Evolutionary conservation across 1,140 invertebrate genomes (phyloP).

Genomic region (Anthonomus grandis): DNA sequence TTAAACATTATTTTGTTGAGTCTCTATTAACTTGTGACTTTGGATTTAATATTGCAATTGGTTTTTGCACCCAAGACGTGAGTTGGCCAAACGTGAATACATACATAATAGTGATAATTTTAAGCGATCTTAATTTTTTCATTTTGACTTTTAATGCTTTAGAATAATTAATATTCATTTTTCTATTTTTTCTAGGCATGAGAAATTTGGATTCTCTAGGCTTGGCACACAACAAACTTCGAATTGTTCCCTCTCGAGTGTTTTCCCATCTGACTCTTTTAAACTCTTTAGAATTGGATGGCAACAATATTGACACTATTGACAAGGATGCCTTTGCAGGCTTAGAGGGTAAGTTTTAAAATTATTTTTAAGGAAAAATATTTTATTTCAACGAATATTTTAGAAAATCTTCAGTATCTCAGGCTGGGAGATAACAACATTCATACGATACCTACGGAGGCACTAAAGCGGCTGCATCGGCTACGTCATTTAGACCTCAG

Average conservation of each 20-base stretch:
- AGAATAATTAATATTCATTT: neutral
- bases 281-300: conserved; percentile 82
- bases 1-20: no score
- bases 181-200: conserved; percentile 57
- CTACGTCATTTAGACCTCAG: conserved; percentile 83
- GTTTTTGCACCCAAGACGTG: no score
- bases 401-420: conserved; percentile 85
- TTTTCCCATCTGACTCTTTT: conserved; percentile 75
- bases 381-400: conserved; percentile 43
- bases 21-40: no score
- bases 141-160: neutral
- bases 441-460: conserved; percentile 75
- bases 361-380: neutral
- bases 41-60: no score
- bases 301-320: conserved; percentile 75
- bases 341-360: conserved; percentile 67
- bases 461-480: conserved; percentile 74
- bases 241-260: conserved; percentile 70
- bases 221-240: conserved; percentile 78
- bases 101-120: no score
- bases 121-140: no score
- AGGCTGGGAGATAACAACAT: conserved; percentile 83
- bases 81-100: no score
- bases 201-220: conserved; percentile 76
- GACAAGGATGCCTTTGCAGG: conserved; percentile 80